Base-by-base conservation (phyloP, 1,140 invertebrate species). In the Leptestheria dahalacensis region DNA sequence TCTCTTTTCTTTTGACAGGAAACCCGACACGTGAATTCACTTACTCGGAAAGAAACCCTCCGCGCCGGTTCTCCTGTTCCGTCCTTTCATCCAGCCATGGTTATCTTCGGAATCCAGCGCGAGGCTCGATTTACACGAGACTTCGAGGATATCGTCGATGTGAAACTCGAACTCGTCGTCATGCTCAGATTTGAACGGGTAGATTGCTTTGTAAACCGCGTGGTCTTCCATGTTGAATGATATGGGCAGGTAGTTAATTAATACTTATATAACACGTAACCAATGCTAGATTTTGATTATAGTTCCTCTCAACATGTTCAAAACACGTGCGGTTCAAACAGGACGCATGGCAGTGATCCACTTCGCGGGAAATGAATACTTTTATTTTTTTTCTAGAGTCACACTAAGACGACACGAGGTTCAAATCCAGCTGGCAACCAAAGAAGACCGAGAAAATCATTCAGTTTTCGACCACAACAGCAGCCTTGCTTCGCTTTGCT, bases 41-140 rank as follows among this genome's bases (percentile, higher is more conserved):
- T 61, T 59, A 62, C 61, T 59, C 15, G 61, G 61, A 51, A 51
- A 62, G 9, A 48, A 59, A 9, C 61, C 61, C 23, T 62, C 61
- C 2, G 18, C 29, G 2, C 55, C 61, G n/a, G 57, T 62, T 15
- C 61, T 46, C 18, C 55, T 59, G 61, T 62, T 62, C 24, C 55
- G 21, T 20, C 61, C 61, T 33, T 62, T 62, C 18, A 62, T 24
- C 61, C 61, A 62, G 46, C 61, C 61, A 28, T 53, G 26, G 23
- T 48, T 29, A n/a, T 53, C 59, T n/a, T 60, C 26, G 12, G 21
- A 29, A 9, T 56, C 41, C 15, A 29, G 21, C 12, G 12, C 33
- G 26, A 56, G 53, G 26, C 23, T 29, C 26, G 20, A 29, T 20
- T 26, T 33, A 12, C 26, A 20, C 12, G 21, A 15, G 26, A 56